Evolutionary conservation across 2,113 vertebrate genomes (phyloP), one percentile per base, ranked within the genome.

Genomic region (Regulus satrapa): DNA sequence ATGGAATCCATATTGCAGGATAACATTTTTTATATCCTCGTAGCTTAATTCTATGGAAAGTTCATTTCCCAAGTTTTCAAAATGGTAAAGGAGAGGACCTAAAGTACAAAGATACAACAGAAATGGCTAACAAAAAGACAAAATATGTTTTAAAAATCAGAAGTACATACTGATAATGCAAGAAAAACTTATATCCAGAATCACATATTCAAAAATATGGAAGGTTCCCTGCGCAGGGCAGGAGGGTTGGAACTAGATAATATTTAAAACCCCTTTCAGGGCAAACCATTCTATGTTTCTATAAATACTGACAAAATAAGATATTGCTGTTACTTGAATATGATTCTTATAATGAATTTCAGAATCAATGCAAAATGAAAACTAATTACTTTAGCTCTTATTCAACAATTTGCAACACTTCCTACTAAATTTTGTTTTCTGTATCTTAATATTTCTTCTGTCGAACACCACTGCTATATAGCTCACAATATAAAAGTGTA

Each of bases 1-100:
- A 73, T 98, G 97, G 96, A 99, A 99, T 97, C 99, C 99, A 94
- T 98, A 98, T 52, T 99, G 98, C 59, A 99, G 89, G 88, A 99
- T 99, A 38, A 99, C 99, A 52, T 98, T 98, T 97, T 98, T 99
- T 86, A 99, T 98, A 97, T 99, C 99, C 94, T 99, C 99, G 1
- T 99, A 99, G 97, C 99, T 99, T 83, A 99, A 98, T 97, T 99
- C 99, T 95, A 99, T 98, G 69, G 99, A 99, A 91, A 99, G 98
- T 96, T 99, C 99, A 93, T 99, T 99, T 96, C 99, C 99, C 98
- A 99, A 97, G 95, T 99, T 99, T 98, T 99, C 99, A 97, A 99
- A 99, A 95, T 99, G 99, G 96, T 99, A 99, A 61, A 99, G 97
- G 48, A 99, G 98, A 58, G 99, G 99, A 92, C 99, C 99, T 99